phyloP scores from a whole-genome alignment of 2,797 vertebrate genomes.

The Sarcophilus harrisii region DNA sequence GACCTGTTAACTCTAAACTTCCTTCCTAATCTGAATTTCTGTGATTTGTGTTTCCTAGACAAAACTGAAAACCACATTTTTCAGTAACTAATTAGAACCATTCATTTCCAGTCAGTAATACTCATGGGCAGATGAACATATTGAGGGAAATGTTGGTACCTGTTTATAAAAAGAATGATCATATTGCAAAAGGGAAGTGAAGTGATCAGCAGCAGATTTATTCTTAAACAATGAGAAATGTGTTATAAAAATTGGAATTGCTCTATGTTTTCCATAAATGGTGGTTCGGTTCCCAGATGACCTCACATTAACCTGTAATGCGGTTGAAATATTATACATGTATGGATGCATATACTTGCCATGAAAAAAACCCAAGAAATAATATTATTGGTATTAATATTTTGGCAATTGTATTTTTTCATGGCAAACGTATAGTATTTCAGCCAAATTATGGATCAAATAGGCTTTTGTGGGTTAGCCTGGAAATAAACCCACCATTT shows the following conservation, averaged over 20 bases:
- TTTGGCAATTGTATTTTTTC: neutral
- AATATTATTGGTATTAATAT: neutral
- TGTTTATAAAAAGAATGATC: neutral
- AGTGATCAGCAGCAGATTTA: neutral
- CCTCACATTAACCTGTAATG: neutral
- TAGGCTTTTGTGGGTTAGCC: neutral
- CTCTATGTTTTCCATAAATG: neutral
- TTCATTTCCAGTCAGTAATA: neutral
- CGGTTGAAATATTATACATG: neutral
- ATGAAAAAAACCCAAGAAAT: slow-evolving; percentile 2
- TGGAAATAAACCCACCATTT: neutral
- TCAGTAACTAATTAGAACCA: neutral
- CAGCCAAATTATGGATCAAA: slow-evolving; percentile 8
- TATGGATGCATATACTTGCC: neutral
- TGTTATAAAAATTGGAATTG: neutral
- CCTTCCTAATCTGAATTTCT: neutral
- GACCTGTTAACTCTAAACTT: neutral
- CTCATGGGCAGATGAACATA: neutral
- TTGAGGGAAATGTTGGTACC: neutral
- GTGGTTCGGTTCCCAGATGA: neutral
- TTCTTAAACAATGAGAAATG: neutral
- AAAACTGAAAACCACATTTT: neutral
- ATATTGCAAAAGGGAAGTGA: neutral
- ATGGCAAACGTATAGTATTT: neutral
- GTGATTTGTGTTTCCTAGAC: neutral